Evolutionary conservation across 2,888 invertebrate genomes (phyloP).

Genomic region (Thymelicus acteon): DNA sequence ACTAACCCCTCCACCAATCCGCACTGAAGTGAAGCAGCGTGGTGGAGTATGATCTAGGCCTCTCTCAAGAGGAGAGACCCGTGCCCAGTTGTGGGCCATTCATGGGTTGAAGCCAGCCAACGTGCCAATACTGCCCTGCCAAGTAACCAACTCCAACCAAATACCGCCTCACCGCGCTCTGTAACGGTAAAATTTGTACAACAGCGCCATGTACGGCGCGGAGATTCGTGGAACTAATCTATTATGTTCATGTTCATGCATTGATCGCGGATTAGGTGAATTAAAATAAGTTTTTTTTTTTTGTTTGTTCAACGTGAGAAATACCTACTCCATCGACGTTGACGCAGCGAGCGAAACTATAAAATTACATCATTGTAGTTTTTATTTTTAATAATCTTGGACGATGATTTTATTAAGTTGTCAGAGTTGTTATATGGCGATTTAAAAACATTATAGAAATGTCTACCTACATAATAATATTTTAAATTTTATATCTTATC

Average conservation of each 20-base stretch:
- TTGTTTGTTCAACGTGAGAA: slow-evolving; percentile 3
- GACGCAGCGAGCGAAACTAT: not conserved
- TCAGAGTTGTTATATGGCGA: no score
- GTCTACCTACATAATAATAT: not conserved
- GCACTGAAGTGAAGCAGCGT: no score
- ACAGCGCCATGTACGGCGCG: slow-evolving; percentile 49
- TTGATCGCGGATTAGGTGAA: not conserved
- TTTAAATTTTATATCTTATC: no score
- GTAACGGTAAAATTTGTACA: slow-evolving; percentile 55
- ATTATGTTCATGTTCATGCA: not conserved
- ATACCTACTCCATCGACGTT: not conserved
- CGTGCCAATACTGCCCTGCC: not conserved
- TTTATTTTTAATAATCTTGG: not conserved
- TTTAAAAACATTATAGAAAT: no score
- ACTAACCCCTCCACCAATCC: no score
- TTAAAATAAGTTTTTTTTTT: slow-evolving; percentile 5
- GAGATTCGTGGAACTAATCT: slow-evolving; percentile 37
- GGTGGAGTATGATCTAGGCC: no score
- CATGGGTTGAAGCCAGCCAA: no score
- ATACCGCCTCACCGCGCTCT: slow-evolving; percentile 55
- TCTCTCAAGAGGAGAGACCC: no score
- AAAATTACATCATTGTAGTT: not conserved
- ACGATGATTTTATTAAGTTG: not conserved
- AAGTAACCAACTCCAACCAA: slow-evolving; percentile 47
- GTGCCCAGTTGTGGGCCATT: no score